Evolutionary conservation across 2,888 invertebrate species (phyloP), one percentile per base, ranked within the genome.

Genomic region (Thecocarcelia acutangulata): DNA sequence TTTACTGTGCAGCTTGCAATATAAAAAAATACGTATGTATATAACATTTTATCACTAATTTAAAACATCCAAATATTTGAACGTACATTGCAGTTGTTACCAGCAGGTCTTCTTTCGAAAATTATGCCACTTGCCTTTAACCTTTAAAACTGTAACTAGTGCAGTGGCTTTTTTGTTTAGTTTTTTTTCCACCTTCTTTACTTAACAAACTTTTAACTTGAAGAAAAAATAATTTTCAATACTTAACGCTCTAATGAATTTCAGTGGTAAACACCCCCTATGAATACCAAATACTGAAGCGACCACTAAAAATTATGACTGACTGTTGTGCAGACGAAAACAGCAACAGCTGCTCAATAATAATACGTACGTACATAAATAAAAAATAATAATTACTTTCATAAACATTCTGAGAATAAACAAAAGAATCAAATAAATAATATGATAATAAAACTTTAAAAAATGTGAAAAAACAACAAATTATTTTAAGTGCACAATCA

Each of bases 181-280:
- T 24, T 64, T 58, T 4, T n/a, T 44, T 33, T 19, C 21, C 44
- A 28, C 58, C 37, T 68, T 50, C 44, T 50, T 9, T 19, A n/a
- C 21, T 73, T 21, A 52, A 52, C 44, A 72, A 59, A 64, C n/a
- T 59, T 33, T 52, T 5, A 72, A 64, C 44, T 66, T 24, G 37
- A 64, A 74, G 9, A 37, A 64, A 52, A 72, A 64, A 46, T 9
- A 59, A 28, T 78, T 82, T 75, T 75, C 74, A 82, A 70, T 78
- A 70, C 52, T 78, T 78, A 69, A 78, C 66, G 74, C 74, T 78
- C 74, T 63, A 70, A 70, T 75, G 74, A 64, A 61, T 82, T 75
- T 15, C 70, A 75, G 78, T 66, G 70, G 74, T 61, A 59, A 66
- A 54, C 72, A 78, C 58, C 64, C 72, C 37, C 50, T 50, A 64